These are phyloP conservation scores for Perdita meconis DNA, from an alignment of 2,888 invertebrate genomes.

Conservation along the genomic window DNA sequence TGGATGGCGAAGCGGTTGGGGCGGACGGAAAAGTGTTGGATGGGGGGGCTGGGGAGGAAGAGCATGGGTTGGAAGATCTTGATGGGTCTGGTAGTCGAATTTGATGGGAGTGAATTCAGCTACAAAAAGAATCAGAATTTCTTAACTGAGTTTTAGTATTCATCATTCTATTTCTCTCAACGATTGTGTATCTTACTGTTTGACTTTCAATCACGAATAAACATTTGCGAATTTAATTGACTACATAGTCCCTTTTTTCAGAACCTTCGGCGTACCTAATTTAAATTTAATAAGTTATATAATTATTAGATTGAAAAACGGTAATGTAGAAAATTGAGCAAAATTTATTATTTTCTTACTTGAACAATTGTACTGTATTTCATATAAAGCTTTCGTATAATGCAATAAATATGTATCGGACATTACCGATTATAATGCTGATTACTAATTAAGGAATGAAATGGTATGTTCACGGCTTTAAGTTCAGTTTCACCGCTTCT, in stretches of 20 bases:
- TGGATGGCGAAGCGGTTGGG: constrained; percentile 19
- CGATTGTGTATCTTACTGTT: neutral
- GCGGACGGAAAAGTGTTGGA: neutral
- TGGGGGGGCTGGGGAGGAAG: constrained; percentile 36
- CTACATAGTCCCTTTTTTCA: too few species aligned
- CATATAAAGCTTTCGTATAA: constrained; percentile 37
- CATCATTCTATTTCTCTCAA: neutral
- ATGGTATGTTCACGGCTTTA: constrained; percentile 79
- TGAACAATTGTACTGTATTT: constrained; percentile 35
- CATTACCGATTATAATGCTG: constrained; percentile 15
- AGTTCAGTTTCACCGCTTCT: constrained; percentile 93
- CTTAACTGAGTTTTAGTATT: neutral
- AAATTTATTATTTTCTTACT: constrained; percentile 51
- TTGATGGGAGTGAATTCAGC: neutral
- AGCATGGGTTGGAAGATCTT: constrained; percentile 29
- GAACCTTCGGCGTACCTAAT: too few species aligned
- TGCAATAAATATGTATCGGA: constrained; percentile 30
- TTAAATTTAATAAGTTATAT: neutral
- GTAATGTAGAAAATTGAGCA: constrained; percentile 49
- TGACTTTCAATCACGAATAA: constrained; percentile 15
- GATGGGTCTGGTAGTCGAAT: constrained; percentile 23
- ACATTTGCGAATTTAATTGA: constrained; percentile 5
- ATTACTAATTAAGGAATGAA: constrained; percentile 37
- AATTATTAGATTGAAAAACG: constrained; percentile 5
- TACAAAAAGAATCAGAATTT: neutral